Base-by-base conservation (phyloP, 1,140 invertebrate genomes). In the Venturia canescens region DNA sequence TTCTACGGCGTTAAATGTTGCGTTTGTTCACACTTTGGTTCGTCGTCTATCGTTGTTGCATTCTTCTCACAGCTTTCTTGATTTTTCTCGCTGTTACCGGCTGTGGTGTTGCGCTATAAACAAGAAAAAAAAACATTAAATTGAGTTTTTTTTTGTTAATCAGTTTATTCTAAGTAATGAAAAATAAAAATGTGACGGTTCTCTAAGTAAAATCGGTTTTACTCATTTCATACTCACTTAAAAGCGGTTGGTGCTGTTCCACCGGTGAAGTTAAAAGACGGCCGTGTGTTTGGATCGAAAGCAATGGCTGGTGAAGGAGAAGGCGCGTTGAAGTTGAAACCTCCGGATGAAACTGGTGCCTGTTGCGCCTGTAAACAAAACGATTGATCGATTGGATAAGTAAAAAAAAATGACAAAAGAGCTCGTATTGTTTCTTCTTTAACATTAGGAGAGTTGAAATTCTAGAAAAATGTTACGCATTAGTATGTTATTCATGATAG, bases 241-340 rank as follows among this genome's bases (percentile, higher is more conserved):
- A 92, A 92, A 76, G 79, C 44, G 21, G 87, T 48, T 74, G 91
- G 86, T 69, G 86, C 86, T 78, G 85, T 89, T 7, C 91, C 91
- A 21, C 88, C 88, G 23, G 91, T 92, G 31, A 92, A 92, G 27
- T 92, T 92, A 72, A 90, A 92, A 0, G 87, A 87, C 31, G 91
- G 90, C 76, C 84, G 83, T 48, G 87, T 86, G 60, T 90, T 90
- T 0, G 91, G 91, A 86, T 92, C 88, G 50, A 92, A 92, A 27
- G 86, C 76, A 34, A 87, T 78, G 26, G 86, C 15, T 15, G 84
- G 81, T 60, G 86, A 38, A 5, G 60, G 60, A 72, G 81, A 70
- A n/a, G 89, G 85, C 53, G 89, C 83, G 86, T 88, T 91, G 66
- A 90, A 92, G 38, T 88, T 90, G 76, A 87, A 92, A 67, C 88